Evolutionary conservation across 2,113 vertebrate genomes (phyloP).

Genomic region (Salvator merianae): DNA sequence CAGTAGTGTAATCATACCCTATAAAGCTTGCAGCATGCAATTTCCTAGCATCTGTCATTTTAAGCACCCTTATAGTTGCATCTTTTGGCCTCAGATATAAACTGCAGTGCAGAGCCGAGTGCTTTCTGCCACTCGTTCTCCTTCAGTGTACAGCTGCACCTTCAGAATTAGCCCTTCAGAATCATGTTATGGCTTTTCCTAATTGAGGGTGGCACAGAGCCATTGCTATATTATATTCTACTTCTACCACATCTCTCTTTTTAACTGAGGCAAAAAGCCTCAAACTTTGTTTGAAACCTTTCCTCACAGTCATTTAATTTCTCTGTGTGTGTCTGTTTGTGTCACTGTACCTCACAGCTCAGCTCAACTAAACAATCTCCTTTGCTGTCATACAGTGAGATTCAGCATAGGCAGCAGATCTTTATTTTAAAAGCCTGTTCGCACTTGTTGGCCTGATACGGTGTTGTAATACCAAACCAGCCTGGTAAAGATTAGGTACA

Average conservation of each 20-base stretch:
- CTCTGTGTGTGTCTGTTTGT: too few species aligned
- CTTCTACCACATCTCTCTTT: not conserved
- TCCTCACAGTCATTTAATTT: not conserved
- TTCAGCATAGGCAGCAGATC: too few species aligned
- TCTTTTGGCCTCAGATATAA: constrained; percentile 5
- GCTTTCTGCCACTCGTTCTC: constrained; percentile 2
- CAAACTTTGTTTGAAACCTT: not conserved
- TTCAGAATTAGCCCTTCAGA: not conserved
- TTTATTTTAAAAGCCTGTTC: too few species aligned
- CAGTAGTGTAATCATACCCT: constrained; percentile 35
- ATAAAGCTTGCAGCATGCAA: constrained; percentile 12
- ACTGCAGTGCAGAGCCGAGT: not conserved
- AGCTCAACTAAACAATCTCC: too few species aligned
- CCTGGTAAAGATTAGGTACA: too few species aligned
- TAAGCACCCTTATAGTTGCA: not conserved
- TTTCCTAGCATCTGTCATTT: constrained; percentile 25
- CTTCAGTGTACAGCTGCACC: not conserved
- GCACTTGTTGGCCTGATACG: too few species aligned
- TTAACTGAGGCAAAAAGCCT: not conserved
- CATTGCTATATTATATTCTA: not conserved
- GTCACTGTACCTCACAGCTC: too few species aligned
- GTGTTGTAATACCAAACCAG: too few species aligned
- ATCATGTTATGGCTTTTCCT: not conserved
- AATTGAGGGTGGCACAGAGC: not conserved
- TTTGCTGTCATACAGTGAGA: too few species aligned